A percentile compares a stretch with the other conserved stretches of the same genome.
Conservation (phyloP, 53 echinoderm and acorn worm species). For the Henricia sp. region DNA sequence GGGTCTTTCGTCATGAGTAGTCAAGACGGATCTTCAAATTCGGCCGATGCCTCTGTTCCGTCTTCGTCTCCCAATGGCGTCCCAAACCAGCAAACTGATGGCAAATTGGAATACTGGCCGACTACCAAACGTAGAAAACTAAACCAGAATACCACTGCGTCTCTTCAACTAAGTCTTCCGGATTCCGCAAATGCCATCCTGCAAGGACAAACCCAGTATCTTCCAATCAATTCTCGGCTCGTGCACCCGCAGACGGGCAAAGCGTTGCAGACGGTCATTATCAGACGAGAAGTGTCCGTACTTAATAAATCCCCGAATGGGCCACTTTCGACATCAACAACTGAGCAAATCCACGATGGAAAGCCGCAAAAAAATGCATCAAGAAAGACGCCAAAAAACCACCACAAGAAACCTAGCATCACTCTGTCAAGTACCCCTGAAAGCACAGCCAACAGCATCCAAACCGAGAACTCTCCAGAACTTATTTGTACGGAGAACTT, state of each 20-base stretch:
- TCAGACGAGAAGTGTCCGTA: conserved; percentile 30
- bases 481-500: neutral
- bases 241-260: conserved; percentile 23
- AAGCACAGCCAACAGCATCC: neutral
- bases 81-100: conserved; percentile 63
- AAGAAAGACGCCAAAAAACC: neutral
- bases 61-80: conserved; percentile 60
- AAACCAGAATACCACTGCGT: conserved; percentile 4
- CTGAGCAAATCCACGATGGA: neutral
- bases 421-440: neutral
- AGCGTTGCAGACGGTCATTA: conserved; percentile 33
- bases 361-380: neutral
- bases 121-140: conserved; percentile 67
- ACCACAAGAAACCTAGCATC: neutral
- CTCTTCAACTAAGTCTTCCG: conserved; percentile 8
- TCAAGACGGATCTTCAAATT: neutral
- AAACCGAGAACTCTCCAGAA: neutral
- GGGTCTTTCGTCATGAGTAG: neutral
- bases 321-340: no score
- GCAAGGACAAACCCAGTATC: conserved; percentile 13
- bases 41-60: conserved; percentile 4
- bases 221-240: no score
- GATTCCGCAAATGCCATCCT: neutral
- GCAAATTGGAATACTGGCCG: conserved; percentile 77
- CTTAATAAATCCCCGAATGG: conserved; percentile 7